Evolutionary conservation across 2,797 vertebrate species (phyloP), one percentile per base, ranked within the genome.

Genomic region (Discoglossus pictus): DNA sequence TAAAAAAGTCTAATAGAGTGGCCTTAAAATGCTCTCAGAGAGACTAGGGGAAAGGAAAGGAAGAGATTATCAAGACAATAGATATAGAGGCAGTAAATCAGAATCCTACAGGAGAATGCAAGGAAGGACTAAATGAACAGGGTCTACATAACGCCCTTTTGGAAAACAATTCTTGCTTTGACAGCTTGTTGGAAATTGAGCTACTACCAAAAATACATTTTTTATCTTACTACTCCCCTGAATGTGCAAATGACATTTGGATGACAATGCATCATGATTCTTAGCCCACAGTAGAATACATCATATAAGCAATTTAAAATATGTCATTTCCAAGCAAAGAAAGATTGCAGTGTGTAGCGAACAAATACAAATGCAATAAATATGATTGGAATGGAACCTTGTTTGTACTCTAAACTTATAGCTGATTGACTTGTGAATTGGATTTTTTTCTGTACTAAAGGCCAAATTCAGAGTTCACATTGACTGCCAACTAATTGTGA

Each of bases 261-360:
- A 71, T 71, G 60, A 64, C 60, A 71, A 70, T 70, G 51, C 56
- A 70, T 70, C 51, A 48, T 70, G 67, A 55, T 53, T 70, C 55
- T 62, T 70, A 48, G 59, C 67, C 67, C 59, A 55, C 50, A 70
- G 59, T 70, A 47, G 51, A 70, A 70, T 70, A 70, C 59, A 70
- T 70, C 59, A 62, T 70, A 56, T 48, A 70, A 63, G 48, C 58
- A 69, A 69, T 69, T 70, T 70, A 63, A 70, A 70, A 70, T 70
- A 62, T 69, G 67, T 70, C 59, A 63, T 64, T 64, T 58, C 20
- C 24, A 27, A 56, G 52, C 51, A 71, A 71, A 43, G 60, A 71
- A 71, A 71, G 60, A 63, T 71, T 71, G 60, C 59, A 21, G 23
- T 48, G 15, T 48, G 59, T 50, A 61, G 67, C 31, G 46, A 56